Evolutionary conservation across 2,797 vertebrate genomes (phyloP).

Genomic region (Pipistrellus kuhlii): DNA sequence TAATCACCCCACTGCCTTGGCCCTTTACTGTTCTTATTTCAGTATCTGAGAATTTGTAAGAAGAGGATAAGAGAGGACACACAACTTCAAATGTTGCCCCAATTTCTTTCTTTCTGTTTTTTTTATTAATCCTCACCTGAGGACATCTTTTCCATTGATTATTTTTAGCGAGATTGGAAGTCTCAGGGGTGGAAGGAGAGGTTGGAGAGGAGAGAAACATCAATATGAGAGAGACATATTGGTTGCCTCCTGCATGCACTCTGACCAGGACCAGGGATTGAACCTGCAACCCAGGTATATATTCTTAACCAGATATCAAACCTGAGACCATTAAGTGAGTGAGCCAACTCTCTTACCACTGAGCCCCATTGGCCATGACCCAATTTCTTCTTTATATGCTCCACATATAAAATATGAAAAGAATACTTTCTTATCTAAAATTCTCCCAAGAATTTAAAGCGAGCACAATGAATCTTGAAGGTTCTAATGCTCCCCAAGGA

Average conservation of each 20-base stretch:
- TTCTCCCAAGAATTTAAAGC: constrained; percentile 79
- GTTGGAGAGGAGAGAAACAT: no score
- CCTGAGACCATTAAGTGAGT: no score
- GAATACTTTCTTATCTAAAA: constrained; percentile 79
- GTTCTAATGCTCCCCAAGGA: constrained; percentile 78
- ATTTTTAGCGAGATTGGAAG: no score
- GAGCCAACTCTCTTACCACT: no score
- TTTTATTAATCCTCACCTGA: no score
- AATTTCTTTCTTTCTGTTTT: constrained; percentile 46
- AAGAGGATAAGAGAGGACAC: constrained; percentile 58
- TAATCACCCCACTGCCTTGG: not conserved
- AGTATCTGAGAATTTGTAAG: constrained; percentile 72
- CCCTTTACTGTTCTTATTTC: constrained; percentile 64
- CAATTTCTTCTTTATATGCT: constrained; percentile 75
- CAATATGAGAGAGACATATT: no score
- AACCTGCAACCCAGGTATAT: no score
- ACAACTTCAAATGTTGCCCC: constrained; percentile 80
- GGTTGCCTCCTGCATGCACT: no score
- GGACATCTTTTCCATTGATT: no score
- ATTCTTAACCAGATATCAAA: no score
- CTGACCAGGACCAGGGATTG: no score
- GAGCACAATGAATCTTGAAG: constrained; percentile 80
- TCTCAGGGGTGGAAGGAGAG: no score
- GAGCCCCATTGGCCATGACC: not conserved
- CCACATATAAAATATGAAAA: constrained; percentile 63